These are phyloP conservation scores for Capreolus pygargus DNA, from an alignment of 2,113 vertebrate species.

Conservation along the genomic window DNA sequence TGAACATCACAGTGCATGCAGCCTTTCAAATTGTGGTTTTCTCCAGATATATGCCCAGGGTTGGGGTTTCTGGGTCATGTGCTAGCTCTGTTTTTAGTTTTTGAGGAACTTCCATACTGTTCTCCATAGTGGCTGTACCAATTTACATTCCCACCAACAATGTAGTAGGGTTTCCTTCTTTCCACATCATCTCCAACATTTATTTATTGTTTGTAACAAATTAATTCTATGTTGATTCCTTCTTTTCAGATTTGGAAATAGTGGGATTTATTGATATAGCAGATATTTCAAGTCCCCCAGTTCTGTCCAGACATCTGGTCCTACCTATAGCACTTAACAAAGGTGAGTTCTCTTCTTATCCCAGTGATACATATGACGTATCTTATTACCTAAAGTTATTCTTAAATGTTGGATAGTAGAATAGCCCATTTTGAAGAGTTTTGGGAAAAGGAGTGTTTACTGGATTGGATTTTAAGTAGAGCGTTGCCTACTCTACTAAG, in stretches of 20 bases:
- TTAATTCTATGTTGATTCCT: conserved; percentile 29
- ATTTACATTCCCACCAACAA: background rate
- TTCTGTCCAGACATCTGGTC: conserved; percentile 95
- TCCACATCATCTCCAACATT: background rate
- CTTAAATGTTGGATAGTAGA: background rate
- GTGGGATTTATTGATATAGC: conserved; percentile 98
- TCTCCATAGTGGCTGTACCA: background rate
- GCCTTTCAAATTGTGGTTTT: background rate
- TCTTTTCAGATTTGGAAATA: conserved; percentile 92
- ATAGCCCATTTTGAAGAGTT: background rate
- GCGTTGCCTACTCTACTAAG: background rate
- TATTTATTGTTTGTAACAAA: background rate
- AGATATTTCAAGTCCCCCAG: conserved; percentile 97
- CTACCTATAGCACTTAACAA: conserved; percentile 96
- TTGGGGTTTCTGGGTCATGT: background rate
- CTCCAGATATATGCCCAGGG: background rate
- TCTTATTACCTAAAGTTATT: conserved; percentile 21
- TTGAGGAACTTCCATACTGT: background rate
- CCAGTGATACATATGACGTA: background rate
- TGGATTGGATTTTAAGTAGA: background rate
- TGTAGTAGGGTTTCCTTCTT: background rate
- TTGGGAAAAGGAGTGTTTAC: conserved; percentile 2
- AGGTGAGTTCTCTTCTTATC: conserved; percentile 85
- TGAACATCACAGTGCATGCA: background rate
- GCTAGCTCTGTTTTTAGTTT: background rate